Base-by-base conservation (phyloP, 2,797 vertebrate species). In the Apogon hyalosoma region DNA sequence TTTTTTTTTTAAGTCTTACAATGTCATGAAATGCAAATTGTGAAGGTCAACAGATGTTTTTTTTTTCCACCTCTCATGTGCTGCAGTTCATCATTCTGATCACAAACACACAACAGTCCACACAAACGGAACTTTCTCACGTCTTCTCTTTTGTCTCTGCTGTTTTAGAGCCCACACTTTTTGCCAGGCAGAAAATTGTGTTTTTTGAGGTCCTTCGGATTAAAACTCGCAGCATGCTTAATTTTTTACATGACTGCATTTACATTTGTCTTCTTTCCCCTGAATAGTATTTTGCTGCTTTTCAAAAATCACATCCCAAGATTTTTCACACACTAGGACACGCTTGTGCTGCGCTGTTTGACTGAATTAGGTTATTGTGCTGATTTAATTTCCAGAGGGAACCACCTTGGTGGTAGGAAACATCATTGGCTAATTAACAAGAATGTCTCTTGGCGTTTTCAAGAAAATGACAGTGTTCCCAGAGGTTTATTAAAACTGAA, bases 361-460 rank as follows among this genome's bases (percentile, higher is more conserved):
- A 90, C 81, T 87, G 79, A 92, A 89, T 71, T 83, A 78, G 90
- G 90, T 91, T 92, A 89, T 86, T 88, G 82, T 87, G 75, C 76
- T 83, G 73, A 86, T 88, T 88, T 79, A 82, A 91, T 90, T 90
- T 92, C 88, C 91, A 88, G 74, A 64, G 86, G 88, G 90, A 90
- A 56, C 74, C 69, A 87, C 73, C 42, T 53, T 41, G 63, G 63
- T 87, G 79, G 81, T 82, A 80, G 63, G 83, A 88, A 88, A 86
- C 82, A 84, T 80, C 61, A 48, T 83, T 87, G 75, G 82, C 91
- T 88, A 92, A 92, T 93, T 93, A 90, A 86, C 72, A 78, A 77
- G 62, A 81, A 79, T 78, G 84, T 91, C 90, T 90, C 87, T 67
- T 77, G 89, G 83, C 75, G 53, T 85, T 82, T 73, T 90, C 19